A percentile compares a stretch with the other conserved stretches of the same genome.
Evolutionary conservation across 1,140 invertebrate genomes (phyloP).

Genomic region (Drosophila micromelanica): DNA sequence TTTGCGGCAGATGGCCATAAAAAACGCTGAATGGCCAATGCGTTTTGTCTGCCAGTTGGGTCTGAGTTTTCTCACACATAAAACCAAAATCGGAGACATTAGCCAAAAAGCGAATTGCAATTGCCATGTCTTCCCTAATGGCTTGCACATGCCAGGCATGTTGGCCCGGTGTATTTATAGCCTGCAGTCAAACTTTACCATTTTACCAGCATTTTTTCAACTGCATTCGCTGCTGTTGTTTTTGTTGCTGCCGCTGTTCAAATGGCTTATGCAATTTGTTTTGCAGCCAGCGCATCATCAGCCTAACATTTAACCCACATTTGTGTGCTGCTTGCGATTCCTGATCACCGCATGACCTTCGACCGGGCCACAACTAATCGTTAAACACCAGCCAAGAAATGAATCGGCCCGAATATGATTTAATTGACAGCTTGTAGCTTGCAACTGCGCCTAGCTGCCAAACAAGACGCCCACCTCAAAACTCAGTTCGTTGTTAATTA

Average conservation of each 20-base stretch:
- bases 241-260: neutral
- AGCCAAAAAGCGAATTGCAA: slow-evolving; percentile 65
- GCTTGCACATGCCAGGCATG: slow-evolving; percentile 8
- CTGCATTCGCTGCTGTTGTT: slow-evolving; percentile 24
- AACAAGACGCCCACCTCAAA: slow-evolving; percentile 33
- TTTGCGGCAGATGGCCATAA: slow-evolving; percentile 56
- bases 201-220: slow-evolving; percentile 24
- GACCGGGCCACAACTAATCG: slow-evolving; percentile 7
- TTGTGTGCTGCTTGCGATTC: slow-evolving; percentile 23
- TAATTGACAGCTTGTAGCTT: slow-evolving; percentile 42
- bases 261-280: slow-evolving; percentile 60
- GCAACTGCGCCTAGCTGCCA: neutral
- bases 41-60: slow-evolving; percentile 22
- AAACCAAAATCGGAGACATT: slow-evolving; percentile 73
- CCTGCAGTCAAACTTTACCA: slow-evolving; percentile 8
- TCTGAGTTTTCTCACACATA: slow-evolving; percentile 74
- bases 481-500: slow-evolving; percentile 58
- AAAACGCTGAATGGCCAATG: slow-evolving; percentile 66
- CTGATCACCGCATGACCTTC: slow-evolving; percentile 60
- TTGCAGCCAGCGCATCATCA: slow-evolving; percentile 49
- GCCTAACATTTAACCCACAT: slow-evolving; percentile 65
- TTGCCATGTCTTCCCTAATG: slow-evolving; percentile 74
- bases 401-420: slow-evolving; percentile 40
- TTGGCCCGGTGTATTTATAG: slow-evolving; percentile 5
- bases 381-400: slow-evolving; percentile 2